phyloP scores from a whole-genome alignment of 2,113 vertebrate genomes.

The Myocastor coypus region DNA sequence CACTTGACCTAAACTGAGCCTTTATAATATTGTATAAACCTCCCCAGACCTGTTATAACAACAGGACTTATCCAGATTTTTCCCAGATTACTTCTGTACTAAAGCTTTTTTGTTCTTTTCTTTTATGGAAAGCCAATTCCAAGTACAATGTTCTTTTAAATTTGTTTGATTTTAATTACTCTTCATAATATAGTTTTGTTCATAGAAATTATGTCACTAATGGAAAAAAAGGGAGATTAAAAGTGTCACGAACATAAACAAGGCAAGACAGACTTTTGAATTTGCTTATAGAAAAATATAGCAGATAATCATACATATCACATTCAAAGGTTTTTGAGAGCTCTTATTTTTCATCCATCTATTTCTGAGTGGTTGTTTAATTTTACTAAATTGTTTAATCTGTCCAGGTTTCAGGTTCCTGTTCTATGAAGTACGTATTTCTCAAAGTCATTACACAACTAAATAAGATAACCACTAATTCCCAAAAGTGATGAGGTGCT shows the following conservation, averaged over 20 bases:
- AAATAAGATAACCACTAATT: neutral
- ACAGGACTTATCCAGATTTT: neutral
- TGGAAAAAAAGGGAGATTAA: neutral
- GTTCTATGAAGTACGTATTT: neutral
- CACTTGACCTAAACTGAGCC: neutral
- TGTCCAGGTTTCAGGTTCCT: neutral
- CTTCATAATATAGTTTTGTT: neutral
- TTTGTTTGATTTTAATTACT: neutral
- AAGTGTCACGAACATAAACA: too few relatives aligned
- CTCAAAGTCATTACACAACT: neutral
- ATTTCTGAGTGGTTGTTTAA: neutral
- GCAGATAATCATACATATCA: neutral
- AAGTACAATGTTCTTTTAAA: neutral
- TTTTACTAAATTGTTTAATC: neutral
- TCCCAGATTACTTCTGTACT: neutral
- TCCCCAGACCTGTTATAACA: neutral
- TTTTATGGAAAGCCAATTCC: neutral
- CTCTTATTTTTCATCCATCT: neutral
- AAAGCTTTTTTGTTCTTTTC: neutral
- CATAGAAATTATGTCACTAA: neutral
- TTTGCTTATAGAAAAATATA: neutral
- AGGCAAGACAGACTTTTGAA: neutral
- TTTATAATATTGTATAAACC: neutral
- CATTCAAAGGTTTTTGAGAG: neutral
- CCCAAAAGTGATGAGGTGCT: neutral